Evolutionary conservation across 1,140 invertebrate species (phyloP), one percentile per base, ranked within the genome.

Genomic region (Zaprionus taronus): DNA sequence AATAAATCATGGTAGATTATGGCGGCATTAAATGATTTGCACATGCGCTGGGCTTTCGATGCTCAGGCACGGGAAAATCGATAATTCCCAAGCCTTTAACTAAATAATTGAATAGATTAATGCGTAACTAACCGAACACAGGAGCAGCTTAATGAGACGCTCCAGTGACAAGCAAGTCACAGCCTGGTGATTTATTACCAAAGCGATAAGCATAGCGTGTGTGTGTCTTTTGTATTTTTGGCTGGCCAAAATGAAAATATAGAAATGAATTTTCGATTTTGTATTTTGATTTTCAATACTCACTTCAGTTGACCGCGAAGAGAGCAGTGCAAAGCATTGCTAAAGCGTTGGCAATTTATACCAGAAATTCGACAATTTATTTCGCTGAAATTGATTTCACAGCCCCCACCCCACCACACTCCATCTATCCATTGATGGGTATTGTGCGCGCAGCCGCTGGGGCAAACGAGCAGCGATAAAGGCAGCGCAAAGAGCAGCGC

Each of bases 321-420:
- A 36, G 20, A 1, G 57, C 17, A 61, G 24, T 31, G 34, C n/a
- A 79, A 81, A 73, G 79, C 73, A 70, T 78, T 78, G 74, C 61
- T 63, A 36, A 81, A 84, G 63, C 85, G 70, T 56, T 79, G 77
- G 63, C 81, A 77, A 89, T 89, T 85, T 89, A 90, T 84, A 85
- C 79, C 79, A 79, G 72, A 81, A 79, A 90, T 85, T 89, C 85
- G 79, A 85, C 85, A 90, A 89, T 89, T 90, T 90, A 89, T 89
- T 85, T 90, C 70, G 58, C 26, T 63, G 66, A 82, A 89, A 89
- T 89, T 90, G 85, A 90, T 89, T 89, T 85, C 77, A 6, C 70
- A 68, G 67, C 44, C 61, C 47, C 49, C 49, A 15, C 28, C 12
- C 44, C 17, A 44, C 26, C 20, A 51, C 28, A 26, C 22, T n/a